phyloP scores from a whole-genome alignment of 2,797 vertebrate species.

The Pyrocephalus nanus region DNA sequence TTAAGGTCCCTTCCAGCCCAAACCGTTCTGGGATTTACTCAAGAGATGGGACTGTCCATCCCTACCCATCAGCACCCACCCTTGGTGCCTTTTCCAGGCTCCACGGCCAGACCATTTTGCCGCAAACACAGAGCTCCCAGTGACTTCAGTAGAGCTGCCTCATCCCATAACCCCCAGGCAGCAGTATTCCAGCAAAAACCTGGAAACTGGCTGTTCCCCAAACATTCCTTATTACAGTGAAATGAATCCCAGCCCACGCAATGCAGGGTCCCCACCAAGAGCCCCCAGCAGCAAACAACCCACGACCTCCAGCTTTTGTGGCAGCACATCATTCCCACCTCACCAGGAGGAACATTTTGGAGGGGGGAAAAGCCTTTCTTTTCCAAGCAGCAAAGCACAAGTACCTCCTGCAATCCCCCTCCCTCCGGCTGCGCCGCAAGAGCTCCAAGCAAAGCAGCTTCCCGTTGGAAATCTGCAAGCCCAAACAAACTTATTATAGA shows the following conservation, averaged over 20 bases:
- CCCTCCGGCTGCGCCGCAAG: neutral
- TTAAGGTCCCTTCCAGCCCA: neutral
- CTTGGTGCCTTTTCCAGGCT: neutral
- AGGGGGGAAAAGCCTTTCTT: fast-evolving
- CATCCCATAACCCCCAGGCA: neutral
- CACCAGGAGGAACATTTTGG: neutral
- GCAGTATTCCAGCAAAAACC: neutral
- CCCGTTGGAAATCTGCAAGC: slow-evolving; percentile 62
- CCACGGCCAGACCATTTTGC: fast-evolving
- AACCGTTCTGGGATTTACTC: neutral
- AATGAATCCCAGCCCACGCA: neutral
- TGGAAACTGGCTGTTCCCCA: neutral
- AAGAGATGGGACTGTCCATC: fast-evolving
- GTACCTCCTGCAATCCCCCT: neutral
- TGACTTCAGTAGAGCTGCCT: neutral
- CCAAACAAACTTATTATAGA: slow-evolving; percentile 68
- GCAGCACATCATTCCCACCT: neutral
- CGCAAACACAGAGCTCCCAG: neutral
- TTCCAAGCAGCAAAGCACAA: neutral
- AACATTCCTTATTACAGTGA: fast-evolving
- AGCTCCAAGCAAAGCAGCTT: slow-evolving; percentile 14
- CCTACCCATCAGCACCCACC: neutral
- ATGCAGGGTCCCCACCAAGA: fast-evolving
- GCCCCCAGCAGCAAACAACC: neutral
- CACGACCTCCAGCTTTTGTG: neutral